Base-by-base conservation (phyloP, 2,888 invertebrate genomes). In the Ceratothoa steindachneri region DNA sequence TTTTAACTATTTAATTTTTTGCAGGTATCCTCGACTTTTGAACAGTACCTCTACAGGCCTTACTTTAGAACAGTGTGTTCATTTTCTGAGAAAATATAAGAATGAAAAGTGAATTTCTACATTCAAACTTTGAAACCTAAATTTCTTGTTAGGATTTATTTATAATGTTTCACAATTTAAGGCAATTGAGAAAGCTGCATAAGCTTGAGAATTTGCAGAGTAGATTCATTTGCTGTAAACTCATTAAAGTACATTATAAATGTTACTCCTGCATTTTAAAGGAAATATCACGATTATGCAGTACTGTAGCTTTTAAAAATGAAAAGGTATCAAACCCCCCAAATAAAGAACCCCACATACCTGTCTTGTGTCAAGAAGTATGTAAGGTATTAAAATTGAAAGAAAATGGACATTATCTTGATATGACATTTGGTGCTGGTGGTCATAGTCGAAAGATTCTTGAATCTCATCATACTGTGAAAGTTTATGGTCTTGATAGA, bases 381-480 rank as follows among this genome's bases (percentile, higher is more conserved):
- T 22, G 71, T 2, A 64, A 71, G 19, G 53, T 29, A 22, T 53
- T 77, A 5, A 28, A 55, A 28, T 89, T 90, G 67, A 52, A 30
- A 9, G 71, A 68, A 53, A 64, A 66, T 53, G 64, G 65, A 29
- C 85, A 87, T 4, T 89, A 92, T 81, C 86, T 97, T 79, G 97
- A 97, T 83, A 95, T 96, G 95, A 97, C 97, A 15, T 97, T 97
- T 86, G 97, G 97, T 30, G 92, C 92, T 27, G 97, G 97, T 5
- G 97, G 97, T 0, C 97, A 97, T 83, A 89, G 93, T 9, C 87
- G 86, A 81, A 87, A 87, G 82, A 87, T 97, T 81, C 86, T 97
- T 66, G 87, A 91, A 82, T 83, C 86, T 30, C 87, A 88, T 12
- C 86, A 90, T 51, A 84, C 87, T 81, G 87, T 91, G 22, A 90